phyloP scores from a whole-genome alignment of 2,797 vertebrate genomes.

The Echeneis naucrates region DNA sequence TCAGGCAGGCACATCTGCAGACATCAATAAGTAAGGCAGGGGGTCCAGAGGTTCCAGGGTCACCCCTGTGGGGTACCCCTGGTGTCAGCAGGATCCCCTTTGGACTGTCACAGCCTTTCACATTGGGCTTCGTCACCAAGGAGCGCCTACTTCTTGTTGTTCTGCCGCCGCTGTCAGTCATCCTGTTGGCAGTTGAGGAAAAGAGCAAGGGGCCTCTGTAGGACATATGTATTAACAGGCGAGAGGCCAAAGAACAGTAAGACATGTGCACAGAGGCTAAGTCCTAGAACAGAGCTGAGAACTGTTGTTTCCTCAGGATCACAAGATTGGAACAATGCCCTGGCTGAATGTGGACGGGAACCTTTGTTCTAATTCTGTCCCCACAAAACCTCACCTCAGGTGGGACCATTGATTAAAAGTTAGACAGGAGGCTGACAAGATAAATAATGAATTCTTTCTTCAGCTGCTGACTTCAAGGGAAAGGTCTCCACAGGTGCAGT shows the following conservation, averaged over 20 bases:
- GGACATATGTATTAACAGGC: slow-evolving; percentile 64
- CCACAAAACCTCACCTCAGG: too few species aligned
- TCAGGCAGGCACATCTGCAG: slow-evolving; percentile 80
- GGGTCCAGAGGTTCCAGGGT: slow-evolving; percentile 63
- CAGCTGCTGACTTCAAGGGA: too few species aligned
- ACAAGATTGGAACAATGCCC: not conserved
- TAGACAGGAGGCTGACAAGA: too few species aligned
- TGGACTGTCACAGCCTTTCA: slow-evolving; percentile 64
- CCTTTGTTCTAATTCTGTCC: not conserved
- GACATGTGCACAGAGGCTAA: slow-evolving; percentile 2
- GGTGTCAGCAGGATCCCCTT: slow-evolving; percentile 68
- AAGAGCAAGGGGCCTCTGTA: slow-evolving; percentile 60
- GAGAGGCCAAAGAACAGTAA: slow-evolving; percentile 55
- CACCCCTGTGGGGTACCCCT: slow-evolving; percentile 56
- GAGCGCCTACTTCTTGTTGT: slow-evolving; percentile 43
- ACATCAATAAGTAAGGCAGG: slow-evolving; percentile 76
- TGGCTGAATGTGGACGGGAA: not conserved
- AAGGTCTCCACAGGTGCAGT: not conserved
- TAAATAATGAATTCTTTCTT: too few species aligned
- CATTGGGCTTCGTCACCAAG: slow-evolving; percentile 61
- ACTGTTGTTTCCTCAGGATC: slow-evolving; percentile 8
- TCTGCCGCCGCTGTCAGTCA: slow-evolving; percentile 64
- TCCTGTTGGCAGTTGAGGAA: slow-evolving; percentile 40
- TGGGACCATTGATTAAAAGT: too few species aligned
- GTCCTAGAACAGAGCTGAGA: slow-evolving; percentile 2